These are phyloP conservation scores for Dinothrombium tinctorium DNA, from an alignment of 1,140 invertebrate genomes.

Conservation along the genomic window DNA sequence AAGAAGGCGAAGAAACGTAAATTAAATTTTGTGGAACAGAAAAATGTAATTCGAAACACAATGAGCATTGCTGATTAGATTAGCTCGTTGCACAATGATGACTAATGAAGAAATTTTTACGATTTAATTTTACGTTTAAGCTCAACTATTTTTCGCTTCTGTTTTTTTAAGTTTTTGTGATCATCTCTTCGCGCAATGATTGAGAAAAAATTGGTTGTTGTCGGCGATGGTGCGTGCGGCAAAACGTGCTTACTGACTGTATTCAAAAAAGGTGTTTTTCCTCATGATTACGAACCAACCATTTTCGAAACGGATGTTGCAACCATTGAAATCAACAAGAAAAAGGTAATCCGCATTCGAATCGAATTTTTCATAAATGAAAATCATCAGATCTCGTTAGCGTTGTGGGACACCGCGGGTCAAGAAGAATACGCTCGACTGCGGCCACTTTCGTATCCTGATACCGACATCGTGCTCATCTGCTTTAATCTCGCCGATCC, in stretches of 20 bases:
- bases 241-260: conserved; percentile 25
- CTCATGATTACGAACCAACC: conserved; percentile 23
- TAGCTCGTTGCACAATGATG: too few relatives aligned
- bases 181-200: conserved; percentile 77
- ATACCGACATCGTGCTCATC: conserved; percentile 94
- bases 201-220: conserved; percentile 96
- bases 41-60: too few relatives aligned
- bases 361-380: too few relatives aligned
- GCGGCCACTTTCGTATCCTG: conserved; percentile 82
- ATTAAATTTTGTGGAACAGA: too few relatives aligned
- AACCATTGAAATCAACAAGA: conserved; percentile 30
- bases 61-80: too few relatives aligned
- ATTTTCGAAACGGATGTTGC: conserved; percentile 33
- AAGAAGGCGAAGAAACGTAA: too few relatives aligned
- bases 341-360: too few relatives aligned
- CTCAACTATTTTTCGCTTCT: too few relatives aligned
- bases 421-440: conserved; percentile 96
- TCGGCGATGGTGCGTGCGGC: conserved; percentile 85
- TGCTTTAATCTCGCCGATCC: conserved; percentile 93
- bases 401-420: conserved; percentile 94
- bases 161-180: too few relatives aligned
- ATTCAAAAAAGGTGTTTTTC: conserved; percentile 24
- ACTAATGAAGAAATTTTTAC: too few relatives aligned
- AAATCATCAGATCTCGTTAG: conserved; percentile 46
- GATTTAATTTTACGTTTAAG: too few relatives aligned